Evolutionary conservation across 2,888 invertebrate genomes (phyloP), one percentile per base, ranked within the genome.

Genomic region (Ecdyonurus torrentis): DNA sequence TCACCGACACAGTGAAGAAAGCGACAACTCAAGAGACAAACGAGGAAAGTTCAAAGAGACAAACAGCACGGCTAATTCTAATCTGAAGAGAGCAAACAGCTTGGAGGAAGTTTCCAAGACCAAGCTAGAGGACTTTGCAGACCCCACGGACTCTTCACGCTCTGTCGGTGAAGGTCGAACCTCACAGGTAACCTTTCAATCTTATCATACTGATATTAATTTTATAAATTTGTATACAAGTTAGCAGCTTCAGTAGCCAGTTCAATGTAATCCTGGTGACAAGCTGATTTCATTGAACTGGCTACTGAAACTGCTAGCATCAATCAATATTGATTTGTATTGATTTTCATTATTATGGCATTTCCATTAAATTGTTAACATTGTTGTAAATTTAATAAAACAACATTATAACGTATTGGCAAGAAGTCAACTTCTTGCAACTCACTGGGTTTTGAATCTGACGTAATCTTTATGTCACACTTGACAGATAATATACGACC

Each of bases 81-180:
- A 78, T 66, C 70, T 82, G 64, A 83, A 87, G 72, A 86, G 89
- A 67, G 85, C 87, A 67, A 85, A 87, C 71, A 89, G 89, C 25
- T 76, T 91, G 69, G 89, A 90, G 73, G 91, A 91, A 75, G 81
- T 89, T 67, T 87, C 87, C 60, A 84, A 86, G 68, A 84, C 86
- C 64, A 86, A 83, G 74, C 78, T 87, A 67, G 86, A 86, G 70
- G 87, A 87, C 70, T 79, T 85, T 67, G 85, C 85, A 25, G 79
- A 79, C 62, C 52, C 53, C 20, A 10, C 59, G 23, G 50, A 55
- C 15, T 55, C 19, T 22, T 20, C 19, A 7, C 5, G 19, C 5
- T 20, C 22, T 55, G 55, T n/a, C n/a, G 55, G 55, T 10, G 55
- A 55, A 20, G 55, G 22, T 18, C 5, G 55, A 55, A 55, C 55